Base-by-base conservation (phyloP, 1,140 invertebrate genomes). In the Charaxes varanes region DNA sequence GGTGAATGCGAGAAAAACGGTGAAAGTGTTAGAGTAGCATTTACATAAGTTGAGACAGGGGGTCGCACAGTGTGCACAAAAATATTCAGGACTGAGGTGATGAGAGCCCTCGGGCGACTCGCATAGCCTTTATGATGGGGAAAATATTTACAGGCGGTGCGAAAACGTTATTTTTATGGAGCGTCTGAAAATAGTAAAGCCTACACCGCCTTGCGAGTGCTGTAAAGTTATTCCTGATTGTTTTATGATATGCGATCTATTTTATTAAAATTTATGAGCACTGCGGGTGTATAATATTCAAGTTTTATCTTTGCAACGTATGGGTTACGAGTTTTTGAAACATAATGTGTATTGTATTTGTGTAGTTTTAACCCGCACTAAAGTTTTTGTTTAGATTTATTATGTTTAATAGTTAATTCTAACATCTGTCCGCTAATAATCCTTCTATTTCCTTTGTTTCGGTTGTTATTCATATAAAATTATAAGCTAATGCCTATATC, bases 31-130 rank as follows among this genome's bases (percentile, higher is more conserved):
- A 65, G 73, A 65, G 59, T 58, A 65, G 38, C 50, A 80, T 82
- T 83, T 77, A 73, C 73, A 83, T 80, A 83, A 78, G 66, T 78
- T 66, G 73, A 78, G 73, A 74, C 76, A 80, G 78, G 74, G 78
- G 78, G 73, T 62, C 56, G 56, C 47, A 45, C 38, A 53, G 66
- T 77, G 67, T 47, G 66, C 68, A 66, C 56, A 60, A 78, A 82
- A 74, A 79, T 82, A 82, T 82, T 79, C 74, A 80, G 76, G 63
- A 53, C 46, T 59, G 66, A 77, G 63, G 71, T 73, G 73, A 77
- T 77, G 71, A 73, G 54, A 66, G 67, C 63, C 67, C 66, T 66
- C 55, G 55, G 68, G 64, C 63, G 52, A 62, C 57, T 64, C 52
- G 53, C 63, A 65, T 68, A 54, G 63, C 60, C 54, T 68, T 65